These are phyloP conservation scores for Triplophysa tibetana DNA, from an alignment of 2,113 vertebrate genomes.

Conservation along the genomic window DNA sequence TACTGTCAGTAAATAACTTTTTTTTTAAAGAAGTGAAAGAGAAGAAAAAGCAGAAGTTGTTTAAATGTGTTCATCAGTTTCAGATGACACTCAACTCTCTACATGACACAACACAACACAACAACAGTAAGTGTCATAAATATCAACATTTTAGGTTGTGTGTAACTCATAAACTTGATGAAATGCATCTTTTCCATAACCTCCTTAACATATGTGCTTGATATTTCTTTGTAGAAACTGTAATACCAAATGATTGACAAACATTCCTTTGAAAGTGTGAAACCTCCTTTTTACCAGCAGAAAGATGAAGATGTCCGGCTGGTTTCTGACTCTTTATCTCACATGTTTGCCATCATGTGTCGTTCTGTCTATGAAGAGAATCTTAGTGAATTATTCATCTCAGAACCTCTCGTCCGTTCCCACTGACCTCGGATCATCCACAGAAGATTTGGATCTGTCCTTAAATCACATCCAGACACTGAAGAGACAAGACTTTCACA, in stretches of 20 bases:
- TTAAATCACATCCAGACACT: conserved; percentile 77
- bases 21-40: background rate
- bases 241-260: background rate
- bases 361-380: conserved; percentile 17
- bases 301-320: conserved; percentile 3
- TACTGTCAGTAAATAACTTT: background rate
- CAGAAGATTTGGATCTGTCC: conserved; percentile 75
- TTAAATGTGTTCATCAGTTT: conserved; percentile 1
- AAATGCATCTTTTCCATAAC: background rate
- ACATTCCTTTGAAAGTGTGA: background rate
- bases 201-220: background rate
- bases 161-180: too few relatives aligned
- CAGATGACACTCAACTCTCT: background rate
- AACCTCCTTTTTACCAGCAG: background rate
- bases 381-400: conserved; percentile 58
- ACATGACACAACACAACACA: background rate
- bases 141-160: too few relatives aligned
- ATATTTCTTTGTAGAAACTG: background rate
- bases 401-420: conserved; percentile 67
- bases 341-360: background rate
- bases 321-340: background rate
- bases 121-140: too few relatives aligned
- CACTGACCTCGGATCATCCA: conserved; percentile 49
- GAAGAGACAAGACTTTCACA: conserved; percentile 66
- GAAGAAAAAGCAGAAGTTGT: conserved; percentile 32